phyloP scores from a whole-genome alignment of 2,797 vertebrate species.

The Sebastes nivosus region DNA sequence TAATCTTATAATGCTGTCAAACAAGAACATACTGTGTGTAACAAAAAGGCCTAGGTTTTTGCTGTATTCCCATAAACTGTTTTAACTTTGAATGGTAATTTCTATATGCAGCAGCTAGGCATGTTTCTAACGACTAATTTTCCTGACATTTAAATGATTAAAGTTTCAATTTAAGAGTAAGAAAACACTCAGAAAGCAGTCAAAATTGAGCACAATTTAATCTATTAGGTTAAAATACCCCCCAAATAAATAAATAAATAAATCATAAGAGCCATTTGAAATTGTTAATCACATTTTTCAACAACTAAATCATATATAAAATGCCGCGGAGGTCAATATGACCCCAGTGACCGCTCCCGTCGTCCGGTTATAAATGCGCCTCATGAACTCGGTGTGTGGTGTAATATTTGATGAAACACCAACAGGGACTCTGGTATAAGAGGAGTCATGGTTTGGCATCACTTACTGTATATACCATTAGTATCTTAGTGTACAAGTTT shows the following conservation, averaged over 20 bases:
- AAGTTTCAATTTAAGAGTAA: no score
- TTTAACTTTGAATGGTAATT: neutral
- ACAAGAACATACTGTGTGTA: neutral
- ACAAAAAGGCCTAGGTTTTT: neutral
- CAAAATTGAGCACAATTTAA: neutral
- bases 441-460: neutral
- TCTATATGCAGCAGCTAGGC: neutral
- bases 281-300: neutral
- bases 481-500: no score
- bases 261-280: neutral
- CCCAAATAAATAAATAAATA: neutral
- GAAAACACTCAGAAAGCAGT: no score
- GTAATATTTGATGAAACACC: neutral
- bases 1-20: neutral
- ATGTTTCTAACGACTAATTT: no score
- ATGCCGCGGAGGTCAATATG: no score
- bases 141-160: no score
- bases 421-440: neutral
- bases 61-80: neutral
- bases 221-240: neutral
- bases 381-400: slow-evolving; percentile 46
- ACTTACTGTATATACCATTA: no score
- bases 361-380: slow-evolving; percentile 77
- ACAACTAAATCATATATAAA: accelerated
- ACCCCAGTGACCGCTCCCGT: slow-evolving; percentile 78